Conservation (phyloP, 2,888 invertebrate genomes). For the Drosophila tanythrix region DNA sequence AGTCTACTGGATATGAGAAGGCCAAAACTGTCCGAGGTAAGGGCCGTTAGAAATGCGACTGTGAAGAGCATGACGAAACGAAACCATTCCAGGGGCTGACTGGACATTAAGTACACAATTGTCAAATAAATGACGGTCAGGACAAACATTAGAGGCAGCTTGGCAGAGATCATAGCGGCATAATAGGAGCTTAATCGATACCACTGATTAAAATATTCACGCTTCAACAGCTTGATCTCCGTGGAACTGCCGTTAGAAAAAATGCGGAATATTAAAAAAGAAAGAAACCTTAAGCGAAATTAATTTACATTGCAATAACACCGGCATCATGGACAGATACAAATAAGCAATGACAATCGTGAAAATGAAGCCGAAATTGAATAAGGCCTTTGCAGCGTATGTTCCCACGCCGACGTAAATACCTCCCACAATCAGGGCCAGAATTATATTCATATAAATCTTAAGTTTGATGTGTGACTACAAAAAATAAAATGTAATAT, state of each 20-base stretch:
- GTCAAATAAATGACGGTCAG: slow-evolving; percentile 89
- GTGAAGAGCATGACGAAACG: slow-evolving; percentile 89
- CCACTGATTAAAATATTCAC: slow-evolving; percentile 94
- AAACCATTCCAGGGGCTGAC: slow-evolving; percentile 90
- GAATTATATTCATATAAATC: slow-evolving; percentile 88
- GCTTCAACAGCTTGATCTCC: slow-evolving; percentile 91
- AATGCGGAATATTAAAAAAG: background rate
- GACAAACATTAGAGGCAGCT: slow-evolving; percentile 89
- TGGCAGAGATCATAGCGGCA: slow-evolving; percentile 89
- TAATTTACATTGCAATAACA: slow-evolving; percentile 90
- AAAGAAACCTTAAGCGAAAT: slow-evolving; percentile 65
- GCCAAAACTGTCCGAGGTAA: slow-evolving; percentile 92
- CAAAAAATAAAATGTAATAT: slow-evolving; percentile 41
- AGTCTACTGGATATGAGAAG: slow-evolving; percentile 90
- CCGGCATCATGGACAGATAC: slow-evolving; percentile 93
- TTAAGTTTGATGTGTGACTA: slow-evolving; percentile 91
- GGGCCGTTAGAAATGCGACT: slow-evolving; percentile 89
- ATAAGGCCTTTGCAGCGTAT: slow-evolving; percentile 92
- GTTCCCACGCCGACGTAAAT: slow-evolving; percentile 91
- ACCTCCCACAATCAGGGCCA: slow-evolving; percentile 89
- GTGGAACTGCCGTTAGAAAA: slow-evolving; percentile 87
- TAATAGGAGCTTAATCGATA: slow-evolving; percentile 92
- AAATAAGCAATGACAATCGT: slow-evolving; percentile 92
- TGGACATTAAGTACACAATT: slow-evolving; percentile 90
- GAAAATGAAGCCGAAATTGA: slow-evolving; percentile 94